These are phyloP conservation scores for Lytechinus pictus DNA, from an alignment of 35 echinoderm and acorn worm species.

Conservation along the genomic window DNA sequence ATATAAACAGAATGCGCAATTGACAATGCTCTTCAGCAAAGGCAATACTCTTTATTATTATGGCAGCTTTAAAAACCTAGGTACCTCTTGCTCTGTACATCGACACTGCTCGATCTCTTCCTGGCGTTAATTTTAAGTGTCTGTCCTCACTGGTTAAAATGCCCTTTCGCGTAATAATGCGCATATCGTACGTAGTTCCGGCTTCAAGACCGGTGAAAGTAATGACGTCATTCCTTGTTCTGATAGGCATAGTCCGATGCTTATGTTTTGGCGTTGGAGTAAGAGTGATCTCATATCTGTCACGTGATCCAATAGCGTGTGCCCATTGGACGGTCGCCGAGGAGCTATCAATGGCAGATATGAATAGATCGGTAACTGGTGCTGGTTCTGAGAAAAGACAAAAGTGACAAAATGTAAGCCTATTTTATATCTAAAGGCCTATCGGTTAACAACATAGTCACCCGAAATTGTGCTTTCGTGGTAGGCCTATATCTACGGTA, in stretches of 20 bases:
- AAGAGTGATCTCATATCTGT: conserved; percentile 28
- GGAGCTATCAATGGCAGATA: conserved; percentile 8
- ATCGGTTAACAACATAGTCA: too few relatives aligned
- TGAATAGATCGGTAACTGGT: background rate
- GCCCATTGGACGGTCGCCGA: conserved; percentile 26
- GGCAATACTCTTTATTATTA: too few relatives aligned
- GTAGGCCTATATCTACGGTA: too few relatives aligned
- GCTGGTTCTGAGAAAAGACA: background rate
- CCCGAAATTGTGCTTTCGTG: too few relatives aligned
- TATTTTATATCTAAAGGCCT: too few relatives aligned
- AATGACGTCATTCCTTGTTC: background rate
- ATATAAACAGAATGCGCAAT: too few relatives aligned
- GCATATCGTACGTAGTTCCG: background rate
- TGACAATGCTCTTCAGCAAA: too few relatives aligned
- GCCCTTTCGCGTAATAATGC: background rate
- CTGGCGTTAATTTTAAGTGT: conserved; percentile 5
- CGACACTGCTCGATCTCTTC: background rate
- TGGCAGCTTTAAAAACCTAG: background rate
- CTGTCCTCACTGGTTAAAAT: background rate
- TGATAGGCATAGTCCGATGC: conserved; percentile 10
- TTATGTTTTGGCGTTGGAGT: background rate
- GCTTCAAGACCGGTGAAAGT: background rate
- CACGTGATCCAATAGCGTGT: conserved; percentile 44
- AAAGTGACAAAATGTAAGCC: too few relatives aligned
- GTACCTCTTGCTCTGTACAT: conserved; percentile 38